Conservation (phyloP, 1,140 invertebrate genomes). For the Neodiprion virginianus region DNA sequence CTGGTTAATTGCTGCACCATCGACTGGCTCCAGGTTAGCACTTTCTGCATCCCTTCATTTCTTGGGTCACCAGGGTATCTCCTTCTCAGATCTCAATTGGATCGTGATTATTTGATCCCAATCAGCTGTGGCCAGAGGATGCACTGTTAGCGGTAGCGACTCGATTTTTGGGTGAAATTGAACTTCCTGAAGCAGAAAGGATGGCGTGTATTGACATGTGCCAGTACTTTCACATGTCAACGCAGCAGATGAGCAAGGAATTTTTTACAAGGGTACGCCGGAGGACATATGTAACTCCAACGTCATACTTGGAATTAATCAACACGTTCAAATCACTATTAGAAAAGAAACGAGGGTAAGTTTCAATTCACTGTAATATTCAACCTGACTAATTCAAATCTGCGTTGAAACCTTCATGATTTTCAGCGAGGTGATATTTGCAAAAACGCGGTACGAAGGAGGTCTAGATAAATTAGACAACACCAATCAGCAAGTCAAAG, state of each 20-base stretch:
- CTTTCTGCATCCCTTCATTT: neutral
- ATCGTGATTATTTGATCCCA: constrained; percentile 1
- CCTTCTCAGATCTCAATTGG: neutral
- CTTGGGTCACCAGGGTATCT: neutral
- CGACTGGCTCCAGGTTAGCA: constrained; percentile 92
- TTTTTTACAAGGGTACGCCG: constrained; percentile 76
- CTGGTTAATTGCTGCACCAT: constrained; percentile 97
- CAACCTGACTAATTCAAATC: constrained; percentile 21
- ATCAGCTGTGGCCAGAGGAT: constrained; percentile 89
- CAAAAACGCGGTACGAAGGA: constrained; percentile 80
- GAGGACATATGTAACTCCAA: constrained; percentile 92
- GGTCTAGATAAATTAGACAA: constrained; percentile 88
- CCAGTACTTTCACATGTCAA: constrained; percentile 89
- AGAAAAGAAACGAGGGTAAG: constrained; percentile 70
- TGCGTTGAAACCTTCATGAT: neutral
- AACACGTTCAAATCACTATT: constrained; percentile 89
- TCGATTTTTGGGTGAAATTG: constrained; percentile 86
- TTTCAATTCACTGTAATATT: constrained; percentile 20
- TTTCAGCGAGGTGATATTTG: constrained; percentile 66
- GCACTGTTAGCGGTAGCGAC: constrained; percentile 90
- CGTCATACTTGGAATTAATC: constrained; percentile 92
- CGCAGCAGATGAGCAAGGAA: constrained; percentile 76
- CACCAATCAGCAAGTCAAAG: constrained; percentile 81
- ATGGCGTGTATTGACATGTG: constrained; percentile 84
- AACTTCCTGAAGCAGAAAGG: constrained; percentile 76